Evolutionary conservation across 2,113 vertebrate genomes (phyloP), one percentile per base, ranked within the genome.

Genomic region (Passerina amoena): DNA sequence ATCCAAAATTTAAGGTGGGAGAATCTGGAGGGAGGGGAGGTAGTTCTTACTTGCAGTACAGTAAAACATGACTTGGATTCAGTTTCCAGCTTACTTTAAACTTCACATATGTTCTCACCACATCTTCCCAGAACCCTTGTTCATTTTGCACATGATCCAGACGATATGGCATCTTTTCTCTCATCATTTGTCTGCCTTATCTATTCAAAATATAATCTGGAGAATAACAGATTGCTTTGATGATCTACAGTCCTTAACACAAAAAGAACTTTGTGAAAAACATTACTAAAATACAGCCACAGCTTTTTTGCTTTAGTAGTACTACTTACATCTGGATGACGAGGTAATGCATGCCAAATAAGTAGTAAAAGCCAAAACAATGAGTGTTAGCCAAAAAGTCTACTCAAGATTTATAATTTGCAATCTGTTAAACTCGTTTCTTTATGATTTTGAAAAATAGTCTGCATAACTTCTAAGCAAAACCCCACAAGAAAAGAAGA

Each of bases 311-410:
- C 56, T 71, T 87, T 37, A 48, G 65, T 63, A 71, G 53, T 45
- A 54, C 61, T 53, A 30, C 65, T 78, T 90, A 78, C 47, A 90
- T 75, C 76, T 88, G 86, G 75, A 60, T 87, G 73, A 56, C 91
- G 78, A 75, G 57, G 20, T 12, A 76, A n/a, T 2, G 7, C 37
- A 60, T 50, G 57, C 48, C 88, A 97, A 92, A 79, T 60, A 92
- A 72, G 47, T 54, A 88, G 71, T 83, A 90, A 94, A 96, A 86
- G 71, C 68, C 82, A 94, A 91, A 95, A 85, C 38, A 61, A 22
- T 28, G 78, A 9, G 10, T 59, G 38, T 77, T 44, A 76, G 82
- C 66, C 87, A 90, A 76, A 89, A 93, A 73, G 18, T 42, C 50
- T 92, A 53, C 22, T 60, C 68, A 73, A 91, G 60, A 47, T 69